Base-by-base conservation (phyloP, 2,797 vertebrate species). In the Cossypha dichroa region DNA sequence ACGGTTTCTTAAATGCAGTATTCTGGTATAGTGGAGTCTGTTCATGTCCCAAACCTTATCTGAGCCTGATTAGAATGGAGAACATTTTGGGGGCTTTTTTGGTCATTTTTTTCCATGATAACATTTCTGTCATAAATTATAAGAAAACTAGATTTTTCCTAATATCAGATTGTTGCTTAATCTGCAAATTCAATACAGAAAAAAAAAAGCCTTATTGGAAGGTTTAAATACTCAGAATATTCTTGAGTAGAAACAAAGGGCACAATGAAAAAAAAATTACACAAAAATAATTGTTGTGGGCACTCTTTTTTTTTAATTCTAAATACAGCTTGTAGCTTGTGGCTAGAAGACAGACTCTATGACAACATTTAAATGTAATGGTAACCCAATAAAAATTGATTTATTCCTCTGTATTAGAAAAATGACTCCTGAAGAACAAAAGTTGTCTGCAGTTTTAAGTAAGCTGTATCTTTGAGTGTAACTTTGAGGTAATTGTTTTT, bases 401-500 rank as follows among this genome's bases (percentile, higher is more conserved):
- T 78, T 80, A 41, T 62, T 36, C 67, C 64, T 76, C 62, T 79
- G 18, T 72, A 8, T 77, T 59, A 60, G 55, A 62, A 64, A 87
- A 91, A 67, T 54, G 0, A 52, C 40, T 96, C 59, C 13, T 78
- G 59, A 96, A 76, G 85, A 81, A 49, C 73, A 55, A 49, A 95
- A 95, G 46, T 62, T 90, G 4, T 62, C 72, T 88, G 46, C 49
- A 91, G 68, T 93, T 96, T 93, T 78, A 76, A 90, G 77, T 81
- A 69, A 93, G 85, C 56, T 81, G 20, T 89, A 83, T 87, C 83
- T 89, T 93, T 88, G 86, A 84, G 52, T 26, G 8, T 85, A 97
- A 95, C 91, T 96, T 94, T 73, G 87, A 96, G 70, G 90, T 94
- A 94, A 95, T 96, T 97, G 84, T 96, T 95, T 97, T 97, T 96